phyloP scores from a whole-genome alignment of 2,888 invertebrate genomes.

The Rhagium mordax region DNA sequence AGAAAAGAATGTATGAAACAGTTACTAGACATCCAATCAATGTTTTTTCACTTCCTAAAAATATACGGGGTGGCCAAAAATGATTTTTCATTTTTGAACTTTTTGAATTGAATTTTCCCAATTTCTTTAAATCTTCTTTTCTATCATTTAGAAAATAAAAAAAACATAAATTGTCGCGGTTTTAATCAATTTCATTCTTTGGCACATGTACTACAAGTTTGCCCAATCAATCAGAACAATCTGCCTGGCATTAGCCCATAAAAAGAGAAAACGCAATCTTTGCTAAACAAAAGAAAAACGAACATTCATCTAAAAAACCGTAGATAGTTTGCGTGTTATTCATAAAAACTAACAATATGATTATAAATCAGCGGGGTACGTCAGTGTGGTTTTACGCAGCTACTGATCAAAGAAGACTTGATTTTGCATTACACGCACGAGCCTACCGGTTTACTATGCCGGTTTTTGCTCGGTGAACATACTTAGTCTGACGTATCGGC shows the following conservation, averaged over 20 bases:
- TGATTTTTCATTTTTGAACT: no score
- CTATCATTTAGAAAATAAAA: no score
- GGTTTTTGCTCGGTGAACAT: slow-evolving; percentile 49
- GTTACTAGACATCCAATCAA: no score
- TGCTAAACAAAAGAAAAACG: slow-evolving; percentile 9
- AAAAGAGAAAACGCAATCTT: slow-evolving; percentile 10
- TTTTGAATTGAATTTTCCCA: no score
- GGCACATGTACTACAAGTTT: no score
- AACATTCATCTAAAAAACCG: slow-evolving; percentile 8
- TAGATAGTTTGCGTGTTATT: slow-evolving; percentile 3
- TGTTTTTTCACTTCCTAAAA: no score
- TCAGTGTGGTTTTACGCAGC: slow-evolving; percentile 37
- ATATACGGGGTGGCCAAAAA: no score
- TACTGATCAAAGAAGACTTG: slow-evolving; percentile 39
- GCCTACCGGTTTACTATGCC: slow-evolving; percentile 53
- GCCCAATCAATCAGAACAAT: no score
- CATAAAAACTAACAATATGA: slow-evolving; percentile 38
- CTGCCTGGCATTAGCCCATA: background rate
- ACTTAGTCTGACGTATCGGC: slow-evolving; percentile 53
- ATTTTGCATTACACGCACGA: slow-evolving; percentile 58
- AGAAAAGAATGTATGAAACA: no score
- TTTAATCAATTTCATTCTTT: no score
- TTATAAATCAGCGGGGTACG: slow-evolving; percentile 40
- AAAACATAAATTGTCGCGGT: no score
- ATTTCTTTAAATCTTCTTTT: no score